Evolutionary conservation across 1,140 invertebrate genomes (phyloP).

Genomic region (Temnothorax nylanderi): DNA sequence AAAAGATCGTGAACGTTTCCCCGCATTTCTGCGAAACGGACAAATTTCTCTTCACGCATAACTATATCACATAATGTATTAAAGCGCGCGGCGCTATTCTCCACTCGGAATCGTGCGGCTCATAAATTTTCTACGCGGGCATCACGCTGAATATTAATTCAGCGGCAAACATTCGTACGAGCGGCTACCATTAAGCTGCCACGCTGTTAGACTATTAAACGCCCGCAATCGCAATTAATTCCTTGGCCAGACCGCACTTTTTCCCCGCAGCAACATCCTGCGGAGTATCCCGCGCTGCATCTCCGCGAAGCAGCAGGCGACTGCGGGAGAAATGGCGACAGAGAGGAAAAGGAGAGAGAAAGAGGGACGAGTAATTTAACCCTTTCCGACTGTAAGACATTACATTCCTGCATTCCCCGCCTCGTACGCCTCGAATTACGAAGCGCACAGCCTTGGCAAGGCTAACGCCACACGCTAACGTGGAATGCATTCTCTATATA

Average conservation of each 20-base stretch:
- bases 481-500: not conserved
- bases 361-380: slow-evolving; percentile 23
- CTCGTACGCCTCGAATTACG: slow-evolving; percentile 38
- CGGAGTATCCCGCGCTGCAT: not conserved
- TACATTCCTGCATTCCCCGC: slow-evolving; percentile 29
- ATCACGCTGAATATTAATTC: slow-evolving; percentile 50
- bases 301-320: not conserved
- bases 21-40: not conserved
- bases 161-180: slow-evolving; percentile 17
- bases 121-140: slow-evolving; percentile 20
- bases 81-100: not conserved
- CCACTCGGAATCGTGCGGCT: not conserved
- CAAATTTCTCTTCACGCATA: not conserved
- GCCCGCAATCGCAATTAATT: slow-evolving; percentile 47
- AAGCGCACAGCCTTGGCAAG: slow-evolving; percentile 46
- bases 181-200: not conserved
- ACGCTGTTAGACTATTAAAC: slow-evolving; percentile 25
- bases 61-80: not conserved
- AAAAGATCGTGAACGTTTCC: not conserved
- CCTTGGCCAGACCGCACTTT: not conserved
- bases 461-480: not conserved
- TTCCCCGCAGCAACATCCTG: not conserved
- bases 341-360: not conserved
- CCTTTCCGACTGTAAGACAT: slow-evolving; percentile 32
- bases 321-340: too few species aligned